These are phyloP conservation scores for Hippopotamus amphibius DNA, from an alignment of 2,113 vertebrate genomes.

Conservation along the genomic window DNA sequence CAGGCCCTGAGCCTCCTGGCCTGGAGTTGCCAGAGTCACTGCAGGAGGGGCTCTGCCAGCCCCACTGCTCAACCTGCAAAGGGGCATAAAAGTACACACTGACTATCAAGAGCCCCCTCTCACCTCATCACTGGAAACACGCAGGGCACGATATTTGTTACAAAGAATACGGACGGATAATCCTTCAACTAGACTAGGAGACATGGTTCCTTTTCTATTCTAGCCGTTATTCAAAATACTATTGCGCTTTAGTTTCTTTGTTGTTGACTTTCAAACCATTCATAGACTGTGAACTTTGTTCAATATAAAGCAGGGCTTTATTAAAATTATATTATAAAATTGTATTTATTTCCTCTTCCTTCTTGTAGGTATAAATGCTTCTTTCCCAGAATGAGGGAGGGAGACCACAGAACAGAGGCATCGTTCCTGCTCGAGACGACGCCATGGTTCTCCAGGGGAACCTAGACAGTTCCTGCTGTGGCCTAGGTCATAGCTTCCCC, in stretches of 20 bases:
- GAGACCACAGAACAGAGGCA: background rate
- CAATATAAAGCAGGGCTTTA: background rate
- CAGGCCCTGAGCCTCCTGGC: rapidly evolving
- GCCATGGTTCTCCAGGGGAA: rapidly evolving
- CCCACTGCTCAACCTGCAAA: background rate
- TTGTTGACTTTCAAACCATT: background rate
- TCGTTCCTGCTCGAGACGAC: background rate
- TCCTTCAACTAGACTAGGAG: background rate
- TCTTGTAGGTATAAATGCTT: background rate
- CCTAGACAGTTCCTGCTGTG: background rate
- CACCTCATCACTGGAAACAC: too few species aligned
- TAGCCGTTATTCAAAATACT: background rate
- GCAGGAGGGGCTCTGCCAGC: background rate
- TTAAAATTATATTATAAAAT: background rate
- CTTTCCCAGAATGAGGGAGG: background rate
- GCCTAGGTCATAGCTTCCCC: background rate
- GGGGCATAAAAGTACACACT: rapidly evolving
- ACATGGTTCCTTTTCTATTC: background rate
- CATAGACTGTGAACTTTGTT: background rate
- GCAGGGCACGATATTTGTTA: background rate
- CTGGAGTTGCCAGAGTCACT: background rate
- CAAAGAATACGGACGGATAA: background rate
- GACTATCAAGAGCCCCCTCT: background rate
- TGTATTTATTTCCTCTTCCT: background rate
- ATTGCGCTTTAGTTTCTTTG: background rate